phyloP scores from a whole-genome alignment of 2,888 invertebrate genomes.

The Orchesella flavescens region DNA sequence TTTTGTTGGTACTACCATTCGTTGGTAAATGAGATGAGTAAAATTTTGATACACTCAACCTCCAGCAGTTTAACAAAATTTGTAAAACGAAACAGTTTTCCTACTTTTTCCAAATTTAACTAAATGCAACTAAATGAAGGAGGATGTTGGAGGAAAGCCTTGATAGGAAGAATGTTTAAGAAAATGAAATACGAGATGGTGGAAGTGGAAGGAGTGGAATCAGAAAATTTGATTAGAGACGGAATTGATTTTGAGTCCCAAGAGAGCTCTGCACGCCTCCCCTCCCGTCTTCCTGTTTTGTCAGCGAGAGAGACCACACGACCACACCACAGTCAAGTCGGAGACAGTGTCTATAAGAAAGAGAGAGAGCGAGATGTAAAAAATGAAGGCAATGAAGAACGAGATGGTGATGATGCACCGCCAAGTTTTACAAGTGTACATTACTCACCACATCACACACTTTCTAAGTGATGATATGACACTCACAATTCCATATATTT shows the following conservation, averaged over 20 bases:
- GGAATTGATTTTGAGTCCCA: slow-evolving; percentile 58
- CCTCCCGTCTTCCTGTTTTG: neutral
- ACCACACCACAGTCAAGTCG: neutral
- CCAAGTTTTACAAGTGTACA: neutral
- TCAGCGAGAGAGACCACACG: neutral
- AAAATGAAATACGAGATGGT: neutral
- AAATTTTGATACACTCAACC: neutral
- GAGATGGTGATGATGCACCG: neutral
- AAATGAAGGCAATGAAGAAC: neutral
- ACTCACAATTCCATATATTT: neutral
- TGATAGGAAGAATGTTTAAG: neutral
- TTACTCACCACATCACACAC: neutral
- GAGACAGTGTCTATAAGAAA: too few relatives aligned
- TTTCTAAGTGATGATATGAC: neutral
- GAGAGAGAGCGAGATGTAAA: too few relatives aligned
- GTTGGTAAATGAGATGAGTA: neutral
- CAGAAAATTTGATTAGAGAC: slow-evolving; percentile 58
- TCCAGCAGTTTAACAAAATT: neutral
- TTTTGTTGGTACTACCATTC: too few relatives aligned
- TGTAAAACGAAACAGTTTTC: neutral
- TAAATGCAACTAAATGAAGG: neutral
- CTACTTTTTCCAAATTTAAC: neutral
- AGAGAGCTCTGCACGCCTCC: slow-evolving; percentile 38
- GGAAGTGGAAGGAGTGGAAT: slow-evolving; percentile 28
- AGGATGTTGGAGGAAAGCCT: too few relatives aligned